Evolutionary conservation across 2,797 vertebrate species (phyloP).

Genomic region (Chromobotia macracanthus): DNA sequence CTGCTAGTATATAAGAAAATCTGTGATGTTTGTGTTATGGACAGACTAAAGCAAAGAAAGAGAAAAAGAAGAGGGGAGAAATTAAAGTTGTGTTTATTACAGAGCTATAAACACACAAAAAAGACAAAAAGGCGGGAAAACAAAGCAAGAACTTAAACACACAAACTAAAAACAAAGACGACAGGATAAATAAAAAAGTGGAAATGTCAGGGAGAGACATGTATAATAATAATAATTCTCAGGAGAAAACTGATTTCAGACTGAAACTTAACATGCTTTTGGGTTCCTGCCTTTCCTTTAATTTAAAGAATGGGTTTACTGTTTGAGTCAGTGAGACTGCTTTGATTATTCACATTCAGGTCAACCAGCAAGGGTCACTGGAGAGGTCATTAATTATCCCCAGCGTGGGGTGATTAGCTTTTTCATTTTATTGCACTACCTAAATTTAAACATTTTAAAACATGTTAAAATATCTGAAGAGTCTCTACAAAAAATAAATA

Average conservation of each 20-base stretch:
- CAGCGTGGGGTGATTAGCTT: not conserved
- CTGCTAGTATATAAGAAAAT: not conserved
- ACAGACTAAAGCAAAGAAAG: slow-evolving; percentile 54
- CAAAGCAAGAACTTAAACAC: slow-evolving; percentile 30
- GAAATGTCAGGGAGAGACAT: slow-evolving; percentile 22
- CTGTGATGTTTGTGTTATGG: slow-evolving; percentile 41
- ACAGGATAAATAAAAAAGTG: slow-evolving; percentile 44
- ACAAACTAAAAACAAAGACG: slow-evolving; percentile 48
- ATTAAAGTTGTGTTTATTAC: slow-evolving; percentile 74
- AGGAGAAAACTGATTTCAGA: not conserved
- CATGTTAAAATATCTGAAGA: too few species aligned
- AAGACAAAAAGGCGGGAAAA: slow-evolving; percentile 38
- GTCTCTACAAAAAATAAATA: not conserved
- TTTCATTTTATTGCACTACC: not conserved
- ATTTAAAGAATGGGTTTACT: not conserved
- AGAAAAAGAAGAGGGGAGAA: slow-evolving; percentile 63
- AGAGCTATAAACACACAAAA: slow-evolving; percentile 63
- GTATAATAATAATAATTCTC: not conserved
- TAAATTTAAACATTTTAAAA: not conserved
- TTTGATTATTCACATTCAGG: not conserved
- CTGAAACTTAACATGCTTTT: not conserved
- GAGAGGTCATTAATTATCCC: not conserved
- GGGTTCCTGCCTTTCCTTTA: not conserved
- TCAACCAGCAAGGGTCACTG: slow-evolving; percentile 48
- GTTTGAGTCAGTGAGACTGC: not conserved